Evolutionary conservation across 2,113 vertebrate genomes (phyloP).

Genomic region (Seriola rivoliana): DNA sequence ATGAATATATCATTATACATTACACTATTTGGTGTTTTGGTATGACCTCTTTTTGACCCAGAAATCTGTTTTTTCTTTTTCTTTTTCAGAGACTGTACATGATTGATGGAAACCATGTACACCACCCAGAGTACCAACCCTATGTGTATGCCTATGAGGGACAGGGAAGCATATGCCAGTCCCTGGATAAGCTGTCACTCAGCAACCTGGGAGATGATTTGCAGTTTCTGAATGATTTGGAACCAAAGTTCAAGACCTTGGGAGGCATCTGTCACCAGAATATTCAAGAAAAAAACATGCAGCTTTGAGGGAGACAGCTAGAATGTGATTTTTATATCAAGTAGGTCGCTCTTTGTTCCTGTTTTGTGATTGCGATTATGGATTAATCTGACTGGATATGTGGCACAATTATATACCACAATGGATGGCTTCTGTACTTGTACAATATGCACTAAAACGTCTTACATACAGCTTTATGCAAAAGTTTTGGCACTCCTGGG

Average conservation of each 20-base stretch:
- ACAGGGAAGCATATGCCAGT: slow-evolving; percentile 49
- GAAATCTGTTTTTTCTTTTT: background rate
- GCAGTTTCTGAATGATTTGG: slow-evolving; percentile 78
- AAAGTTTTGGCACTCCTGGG: background rate
- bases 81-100: slow-evolving; percentile 43
- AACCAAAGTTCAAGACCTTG: slow-evolving; percentile 75
- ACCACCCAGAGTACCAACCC: slow-evolving; percentile 38
- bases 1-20: background rate
- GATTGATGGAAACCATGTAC: background rate
- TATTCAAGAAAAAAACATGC: slow-evolving; percentile 36
- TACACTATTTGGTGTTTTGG: background rate
- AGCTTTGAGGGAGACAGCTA: slow-evolving; percentile 39
- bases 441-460: background rate
- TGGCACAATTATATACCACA: background rate
- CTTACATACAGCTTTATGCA: background rate
- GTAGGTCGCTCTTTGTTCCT: background rate
- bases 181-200: slow-evolving; percentile 71
- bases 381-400: background rate
- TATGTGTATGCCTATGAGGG: slow-evolving; percentile 82
- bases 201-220: slow-evolving; percentile 46
- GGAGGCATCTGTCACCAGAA: slow-evolving; percentile 63
- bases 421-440: slow-evolving; percentile 4
- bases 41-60: background rate
- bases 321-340: background rate
- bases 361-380: background rate